Evolutionary conservation across 2,113 vertebrate species (phyloP), one percentile per base, ranked within the genome.

Genomic region (Lepus europaeus): DNA sequence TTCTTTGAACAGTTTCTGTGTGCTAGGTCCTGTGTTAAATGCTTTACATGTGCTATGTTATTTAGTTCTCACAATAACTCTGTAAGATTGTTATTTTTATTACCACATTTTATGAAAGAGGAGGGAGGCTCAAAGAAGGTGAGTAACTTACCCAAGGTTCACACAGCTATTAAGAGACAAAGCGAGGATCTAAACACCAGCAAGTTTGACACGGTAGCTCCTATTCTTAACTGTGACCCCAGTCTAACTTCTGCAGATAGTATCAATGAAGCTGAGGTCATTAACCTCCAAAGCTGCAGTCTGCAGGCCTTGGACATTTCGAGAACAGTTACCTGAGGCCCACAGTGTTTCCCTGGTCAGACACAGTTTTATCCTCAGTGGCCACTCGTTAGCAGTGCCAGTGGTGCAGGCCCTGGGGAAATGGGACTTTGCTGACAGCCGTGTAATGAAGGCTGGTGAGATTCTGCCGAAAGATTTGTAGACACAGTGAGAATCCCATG

Each of bases 31-130:
- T 45, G 25, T 56, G 73, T 63, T 86, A 19, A 82, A 90, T 9
- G 3, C 39, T 90, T 77, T 49, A 5, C 11, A 0, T 70, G 5
- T 72, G 4, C 31, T n/a, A 0, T 85, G 19, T 83, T 29, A 36
- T 31, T 93, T 56, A 87, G 22, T 76, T 83, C 39, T 87, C 20
- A 77, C 31, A 64, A 3, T 87, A 77, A 68, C 6, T 19, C 7
- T 51, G 23, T 78, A 45, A 93, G 27, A 29, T 73, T 25, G 10
- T 45, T 78, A 0, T 53, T 81, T 82, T 81, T 53, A 51, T 92
- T 56, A 39, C 27, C 3, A 82, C 36, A 20, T 83, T 89, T 96
- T 92, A 68, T 25, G 87, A 31, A 53, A 33, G 33, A 96, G 70
- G 70, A 94, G 9, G 77, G 27, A 86, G 90, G 45, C 64, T 84